phyloP scores from a whole-genome alignment of 1,140 invertebrate genomes.

The Drosophila chauvacae region DNA sequence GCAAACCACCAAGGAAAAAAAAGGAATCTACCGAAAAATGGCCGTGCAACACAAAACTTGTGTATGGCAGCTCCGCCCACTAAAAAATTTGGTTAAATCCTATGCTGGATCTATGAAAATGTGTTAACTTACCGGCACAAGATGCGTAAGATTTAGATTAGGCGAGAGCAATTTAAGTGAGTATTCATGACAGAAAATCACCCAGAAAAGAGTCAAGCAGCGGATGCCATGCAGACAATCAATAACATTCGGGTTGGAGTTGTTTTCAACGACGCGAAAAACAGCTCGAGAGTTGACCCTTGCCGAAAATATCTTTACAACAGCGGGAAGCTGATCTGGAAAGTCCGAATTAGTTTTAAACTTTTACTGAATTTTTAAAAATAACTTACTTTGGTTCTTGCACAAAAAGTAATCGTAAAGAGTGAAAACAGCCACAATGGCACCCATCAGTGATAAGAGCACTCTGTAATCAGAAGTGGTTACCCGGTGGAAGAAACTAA shows the following conservation, averaged over 20 bases:
- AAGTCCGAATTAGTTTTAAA: background rate
- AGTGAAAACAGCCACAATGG: slow-evolving; percentile 11
- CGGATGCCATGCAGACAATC: slow-evolving; percentile 86
- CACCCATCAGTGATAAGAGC: slow-evolving; percentile 23
- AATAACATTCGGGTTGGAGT: slow-evolving; percentile 55
- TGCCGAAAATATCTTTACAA: slow-evolving; percentile 48
- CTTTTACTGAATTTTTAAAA: too few relatives aligned
- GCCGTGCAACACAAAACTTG: too few relatives aligned
- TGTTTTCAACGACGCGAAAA: slow-evolving; percentile 25
- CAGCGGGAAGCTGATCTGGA: slow-evolving; percentile 19
- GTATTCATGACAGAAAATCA: too few relatives aligned
- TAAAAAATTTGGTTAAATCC: too few relatives aligned
- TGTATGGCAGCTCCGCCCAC: too few relatives aligned
- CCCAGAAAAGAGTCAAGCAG: slow-evolving; percentile 70
- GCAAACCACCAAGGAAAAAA: slow-evolving; percentile 88
- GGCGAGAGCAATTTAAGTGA: too few relatives aligned
- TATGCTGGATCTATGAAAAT: too few relatives aligned
- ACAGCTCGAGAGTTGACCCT: slow-evolving; percentile 39
- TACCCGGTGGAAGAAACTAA: too few relatives aligned
- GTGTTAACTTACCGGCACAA: too few relatives aligned
- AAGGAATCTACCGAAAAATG: slow-evolving; percentile 87
- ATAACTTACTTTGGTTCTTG: slow-evolving; percentile 41
- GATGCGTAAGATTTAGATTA: too few relatives aligned
- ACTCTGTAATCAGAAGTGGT: slow-evolving; percentile 14
- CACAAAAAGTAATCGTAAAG: slow-evolving; percentile 43